A percentile compares a stretch with the other conserved stretches of the same genome.
Conservation (phyloP, 92 coral and sea anemone genomes). For the Anthopleura xanthogrammica region DNA sequence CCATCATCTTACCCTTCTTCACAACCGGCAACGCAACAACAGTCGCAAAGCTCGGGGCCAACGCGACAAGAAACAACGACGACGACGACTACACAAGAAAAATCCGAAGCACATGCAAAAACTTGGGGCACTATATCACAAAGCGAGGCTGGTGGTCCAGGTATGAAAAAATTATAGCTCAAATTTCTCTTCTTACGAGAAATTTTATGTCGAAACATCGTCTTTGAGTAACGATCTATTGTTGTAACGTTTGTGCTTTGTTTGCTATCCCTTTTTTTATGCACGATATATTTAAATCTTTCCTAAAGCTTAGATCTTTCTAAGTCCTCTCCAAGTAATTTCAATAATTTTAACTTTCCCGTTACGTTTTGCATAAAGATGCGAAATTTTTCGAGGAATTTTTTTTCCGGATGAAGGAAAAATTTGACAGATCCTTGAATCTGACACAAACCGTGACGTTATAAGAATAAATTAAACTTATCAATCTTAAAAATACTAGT, state of each 20-base stretch:
- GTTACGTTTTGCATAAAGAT: background rate
- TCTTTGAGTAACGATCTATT: background rate
- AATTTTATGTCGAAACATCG: background rate
- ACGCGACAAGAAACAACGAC: constrained; percentile 65
- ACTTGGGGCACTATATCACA: constrained; percentile 99
- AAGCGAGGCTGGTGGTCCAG: constrained; percentile 99
- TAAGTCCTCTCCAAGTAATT: background rate
- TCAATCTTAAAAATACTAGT: background rate
- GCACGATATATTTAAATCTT: background rate
- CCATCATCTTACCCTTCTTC: constrained; percentile 81
- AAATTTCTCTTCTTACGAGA: background rate
- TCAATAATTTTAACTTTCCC: background rate
- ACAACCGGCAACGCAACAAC: constrained; percentile 71
- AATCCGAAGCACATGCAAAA: constrained; percentile 81
- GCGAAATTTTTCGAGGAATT: background rate
- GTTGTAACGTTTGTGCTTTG: constrained; percentile 9
- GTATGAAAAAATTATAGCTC: constrained; percentile 38
- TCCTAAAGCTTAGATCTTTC: background rate
- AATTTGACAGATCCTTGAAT: constrained; percentile 15
- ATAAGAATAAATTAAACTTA: background rate
- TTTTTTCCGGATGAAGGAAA: background rate
- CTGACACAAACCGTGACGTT: constrained; percentile 13
- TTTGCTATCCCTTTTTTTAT: background rate
- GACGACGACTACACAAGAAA: constrained; percentile 57
- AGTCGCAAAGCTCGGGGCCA: constrained; percentile 81